Conservation (phyloP, 2,113 vertebrate species). For the Mugil cephalus region DNA sequence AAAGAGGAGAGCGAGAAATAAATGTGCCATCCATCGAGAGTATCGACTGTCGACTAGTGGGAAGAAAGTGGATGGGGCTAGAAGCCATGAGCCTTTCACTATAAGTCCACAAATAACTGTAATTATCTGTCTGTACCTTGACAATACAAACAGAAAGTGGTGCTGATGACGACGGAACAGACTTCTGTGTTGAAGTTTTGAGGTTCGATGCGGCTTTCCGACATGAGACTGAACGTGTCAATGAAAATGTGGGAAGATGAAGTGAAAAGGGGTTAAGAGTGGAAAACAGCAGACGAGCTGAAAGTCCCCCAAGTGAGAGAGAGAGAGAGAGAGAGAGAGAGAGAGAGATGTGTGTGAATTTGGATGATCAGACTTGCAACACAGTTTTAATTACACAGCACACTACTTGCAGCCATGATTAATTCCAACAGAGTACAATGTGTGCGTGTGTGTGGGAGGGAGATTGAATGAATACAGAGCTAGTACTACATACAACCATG, state of each 20-base stretch:
- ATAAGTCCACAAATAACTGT: neutral
- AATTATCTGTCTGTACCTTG: neutral
- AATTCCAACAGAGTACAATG: slow-evolving; percentile 8
- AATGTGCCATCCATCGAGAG: slow-evolving; percentile 37
- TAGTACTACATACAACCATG: too few relatives aligned
- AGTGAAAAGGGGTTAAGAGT: too few relatives aligned
- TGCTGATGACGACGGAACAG: neutral
- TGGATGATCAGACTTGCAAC: slow-evolving; percentile 20
- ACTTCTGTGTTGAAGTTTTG: neutral
- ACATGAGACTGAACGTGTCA: neutral
- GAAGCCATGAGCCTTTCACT: neutral
- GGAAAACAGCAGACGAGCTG: too few relatives aligned
- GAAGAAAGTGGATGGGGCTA: neutral
- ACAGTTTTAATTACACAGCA: slow-evolving; percentile 35
- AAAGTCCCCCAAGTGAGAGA: too few relatives aligned
- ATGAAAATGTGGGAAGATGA: neutral
- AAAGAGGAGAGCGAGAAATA: neutral
- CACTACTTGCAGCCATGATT: slow-evolving; percentile 21
- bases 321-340: too few relatives aligned
- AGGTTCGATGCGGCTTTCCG: neutral
- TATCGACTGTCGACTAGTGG: neutral
- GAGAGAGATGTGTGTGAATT: neutral
- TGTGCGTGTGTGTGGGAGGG: slow-evolving; percentile 16
- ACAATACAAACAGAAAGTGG: neutral
- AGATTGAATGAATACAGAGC: neutral